Evolutionary conservation across 2,113 vertebrate genomes (phyloP).

Genomic region (Eonycteris spelaea): DNA sequence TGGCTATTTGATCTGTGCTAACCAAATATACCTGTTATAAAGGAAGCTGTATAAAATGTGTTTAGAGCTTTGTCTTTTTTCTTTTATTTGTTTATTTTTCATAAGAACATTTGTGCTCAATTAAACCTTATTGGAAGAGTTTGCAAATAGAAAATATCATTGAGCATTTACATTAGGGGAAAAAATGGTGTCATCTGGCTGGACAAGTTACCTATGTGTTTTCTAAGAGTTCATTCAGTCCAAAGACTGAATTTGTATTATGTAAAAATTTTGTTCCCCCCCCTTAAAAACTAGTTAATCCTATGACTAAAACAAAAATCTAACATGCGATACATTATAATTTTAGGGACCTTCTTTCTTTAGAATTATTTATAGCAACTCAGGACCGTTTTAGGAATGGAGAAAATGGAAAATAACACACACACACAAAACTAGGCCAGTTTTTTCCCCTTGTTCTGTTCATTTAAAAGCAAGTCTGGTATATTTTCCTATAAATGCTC

Average conservation of each 20-base stretch:
- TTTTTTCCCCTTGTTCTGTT: background rate
- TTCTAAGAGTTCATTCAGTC: background rate
- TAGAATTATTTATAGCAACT: background rate
- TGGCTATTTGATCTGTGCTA: background rate
- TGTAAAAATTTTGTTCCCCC: background rate
- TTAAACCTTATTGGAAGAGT: background rate
- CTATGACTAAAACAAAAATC: background rate
- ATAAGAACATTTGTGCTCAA: background rate
- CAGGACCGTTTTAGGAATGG: background rate
- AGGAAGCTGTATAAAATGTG: background rate
- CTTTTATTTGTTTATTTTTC: background rate
- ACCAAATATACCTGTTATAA: background rate
- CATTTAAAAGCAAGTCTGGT: background rate
- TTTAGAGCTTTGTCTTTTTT: background rate
- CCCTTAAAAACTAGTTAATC: background rate
- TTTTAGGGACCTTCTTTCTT: background rate
- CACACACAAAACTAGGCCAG: rapidly evolving
- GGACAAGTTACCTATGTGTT: background rate
- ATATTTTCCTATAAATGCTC: background rate
- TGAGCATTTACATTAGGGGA: background rate
- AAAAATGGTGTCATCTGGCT: background rate
- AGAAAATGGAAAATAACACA: background rate
- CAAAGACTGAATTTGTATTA: background rate
- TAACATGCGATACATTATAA: rapidly evolving
- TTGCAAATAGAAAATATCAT: background rate